phyloP scores from a whole-genome alignment of 2,888 invertebrate genomes.

The Pammene fasciana region DNA sequence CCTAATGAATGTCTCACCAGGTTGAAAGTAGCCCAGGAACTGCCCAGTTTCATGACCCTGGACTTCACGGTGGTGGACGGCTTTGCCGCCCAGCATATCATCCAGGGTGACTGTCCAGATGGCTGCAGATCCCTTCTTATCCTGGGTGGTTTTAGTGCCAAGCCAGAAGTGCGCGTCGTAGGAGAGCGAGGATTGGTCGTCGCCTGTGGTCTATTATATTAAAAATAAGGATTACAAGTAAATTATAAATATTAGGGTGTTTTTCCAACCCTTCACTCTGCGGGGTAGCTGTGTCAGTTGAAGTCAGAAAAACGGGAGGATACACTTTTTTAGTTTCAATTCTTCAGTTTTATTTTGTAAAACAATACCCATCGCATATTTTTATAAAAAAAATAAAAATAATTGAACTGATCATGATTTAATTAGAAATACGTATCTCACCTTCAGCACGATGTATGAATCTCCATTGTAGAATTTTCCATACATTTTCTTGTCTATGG shows the following conservation, averaged over 20 bases:
- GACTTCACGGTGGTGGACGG: conserved; percentile 94
- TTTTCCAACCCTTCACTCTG: no score
- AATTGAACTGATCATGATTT: no score
- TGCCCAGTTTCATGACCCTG: conserved; percentile 93
- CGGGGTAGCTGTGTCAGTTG: no score
- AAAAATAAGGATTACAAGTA: not conserved
- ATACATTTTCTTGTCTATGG: conserved; percentile 86
- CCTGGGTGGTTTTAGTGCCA: conserved; percentile 90
- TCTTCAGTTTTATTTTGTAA: no score
- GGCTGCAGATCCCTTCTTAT: conserved; percentile 90
- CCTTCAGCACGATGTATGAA: conserved; percentile 92
- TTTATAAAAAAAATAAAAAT: no score
- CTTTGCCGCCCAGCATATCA: conserved; percentile 91
- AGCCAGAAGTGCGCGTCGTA: conserved; percentile 96
- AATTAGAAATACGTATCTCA: conserved; percentile 53
- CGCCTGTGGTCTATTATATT: conserved; percentile 86
- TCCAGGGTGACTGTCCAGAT: conserved; percentile 92
- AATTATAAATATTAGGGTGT: not conserved
- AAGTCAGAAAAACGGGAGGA: no score
- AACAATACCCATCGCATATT: no score
- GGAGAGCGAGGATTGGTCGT: conserved; percentile 78
- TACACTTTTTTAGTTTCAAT: no score
- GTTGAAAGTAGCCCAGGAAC: conserved; percentile 92
- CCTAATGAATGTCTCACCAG: conserved; percentile 68
- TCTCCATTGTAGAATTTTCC: conserved; percentile 95